Evolutionary conservation across 2,797 vertebrate species (phyloP).

Genomic region (Fringilla coelebs): DNA sequence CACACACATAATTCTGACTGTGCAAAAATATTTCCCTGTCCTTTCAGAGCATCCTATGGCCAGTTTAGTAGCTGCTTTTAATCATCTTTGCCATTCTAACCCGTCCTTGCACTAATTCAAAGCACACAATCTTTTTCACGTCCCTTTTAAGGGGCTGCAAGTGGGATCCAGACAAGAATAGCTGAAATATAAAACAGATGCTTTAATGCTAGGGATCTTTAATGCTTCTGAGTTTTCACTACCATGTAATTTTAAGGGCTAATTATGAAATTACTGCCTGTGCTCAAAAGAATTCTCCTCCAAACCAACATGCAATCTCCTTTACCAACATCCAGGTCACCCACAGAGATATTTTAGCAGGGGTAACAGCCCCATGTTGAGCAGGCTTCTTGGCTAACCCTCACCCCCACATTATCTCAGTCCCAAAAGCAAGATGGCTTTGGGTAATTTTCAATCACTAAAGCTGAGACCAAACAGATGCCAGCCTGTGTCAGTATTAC

Average conservation of each 20-base stretch:
- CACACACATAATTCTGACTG: rapidly evolving
- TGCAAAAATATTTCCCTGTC: neutral
- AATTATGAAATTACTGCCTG: conserved; percentile 68
- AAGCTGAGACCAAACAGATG: conserved; percentile 45
- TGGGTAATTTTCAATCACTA: conserved; percentile 12
- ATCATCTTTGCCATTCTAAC: neutral
- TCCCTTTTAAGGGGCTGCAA: neutral
- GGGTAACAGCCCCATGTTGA: neutral
- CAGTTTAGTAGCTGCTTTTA: neutral
- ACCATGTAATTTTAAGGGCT: conserved; percentile 67
- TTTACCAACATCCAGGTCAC: conserved; percentile 23
- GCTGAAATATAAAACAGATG: conserved; percentile 55
- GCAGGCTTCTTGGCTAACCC: neutral
- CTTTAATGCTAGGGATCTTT: conserved; percentile 20
- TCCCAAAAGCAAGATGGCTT: neutral
- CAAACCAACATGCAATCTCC: conserved; percentile 42
- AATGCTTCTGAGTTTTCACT: conserved; percentile 38
- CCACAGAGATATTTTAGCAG: neutral
- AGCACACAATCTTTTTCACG: neutral
- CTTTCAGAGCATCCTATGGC: neutral
- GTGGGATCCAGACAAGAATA: neutral
- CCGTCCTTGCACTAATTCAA: neutral
- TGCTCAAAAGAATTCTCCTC: conserved; percentile 12
- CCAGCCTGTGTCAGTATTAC: conserved; percentile 23
- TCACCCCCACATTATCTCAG: neutral